A percentile compares a stretch with the other conserved stretches of the same genome.
phyloP scores from a whole-genome alignment of 1,140 invertebrate species.

The Meteorus sp. region DNA sequence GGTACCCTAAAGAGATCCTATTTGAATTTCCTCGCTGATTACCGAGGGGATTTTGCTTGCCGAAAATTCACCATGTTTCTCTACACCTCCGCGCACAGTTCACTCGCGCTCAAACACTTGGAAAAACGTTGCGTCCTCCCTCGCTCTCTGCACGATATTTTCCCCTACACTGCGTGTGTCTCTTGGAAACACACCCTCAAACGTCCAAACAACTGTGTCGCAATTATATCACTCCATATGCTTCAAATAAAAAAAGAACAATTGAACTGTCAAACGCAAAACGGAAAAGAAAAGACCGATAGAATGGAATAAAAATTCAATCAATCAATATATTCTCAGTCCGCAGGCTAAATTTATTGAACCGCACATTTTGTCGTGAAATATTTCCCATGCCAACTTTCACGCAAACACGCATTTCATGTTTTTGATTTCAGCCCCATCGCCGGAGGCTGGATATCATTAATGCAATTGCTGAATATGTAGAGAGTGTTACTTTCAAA shows the following conservation, averaged over 20 bases:
- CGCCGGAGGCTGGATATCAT: too few species aligned
- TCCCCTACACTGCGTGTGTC: too few species aligned
- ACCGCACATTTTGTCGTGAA: too few species aligned
- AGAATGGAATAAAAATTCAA: background rate
- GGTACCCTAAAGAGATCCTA: constrained; percentile 32
- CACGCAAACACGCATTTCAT: too few species aligned
- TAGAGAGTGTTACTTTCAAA: too few species aligned
- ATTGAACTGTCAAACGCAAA: background rate
- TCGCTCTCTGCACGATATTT: background rate
- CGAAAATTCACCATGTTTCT: constrained; percentile 21
- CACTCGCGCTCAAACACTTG: constrained; percentile 10
- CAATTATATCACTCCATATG: background rate
- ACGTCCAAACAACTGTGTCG: constrained; percentile 5
- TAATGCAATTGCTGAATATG: too few species aligned
- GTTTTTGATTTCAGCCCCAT: too few species aligned
- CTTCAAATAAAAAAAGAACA: background rate
- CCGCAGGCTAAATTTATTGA: too few species aligned
- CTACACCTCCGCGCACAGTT: too few species aligned
- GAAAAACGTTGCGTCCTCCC: background rate
- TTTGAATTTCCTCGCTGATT: constrained; percentile 32
- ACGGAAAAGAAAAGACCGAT: background rate
- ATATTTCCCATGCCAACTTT: too few species aligned
- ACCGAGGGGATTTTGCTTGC: constrained; percentile 27
- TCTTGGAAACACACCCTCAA: background rate
- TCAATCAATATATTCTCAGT: background rate